Evolutionary conservation across 2,888 invertebrate genomes (phyloP), one percentile per base, ranked within the genome.

Genomic region (Ophioninae sp.): DNA sequence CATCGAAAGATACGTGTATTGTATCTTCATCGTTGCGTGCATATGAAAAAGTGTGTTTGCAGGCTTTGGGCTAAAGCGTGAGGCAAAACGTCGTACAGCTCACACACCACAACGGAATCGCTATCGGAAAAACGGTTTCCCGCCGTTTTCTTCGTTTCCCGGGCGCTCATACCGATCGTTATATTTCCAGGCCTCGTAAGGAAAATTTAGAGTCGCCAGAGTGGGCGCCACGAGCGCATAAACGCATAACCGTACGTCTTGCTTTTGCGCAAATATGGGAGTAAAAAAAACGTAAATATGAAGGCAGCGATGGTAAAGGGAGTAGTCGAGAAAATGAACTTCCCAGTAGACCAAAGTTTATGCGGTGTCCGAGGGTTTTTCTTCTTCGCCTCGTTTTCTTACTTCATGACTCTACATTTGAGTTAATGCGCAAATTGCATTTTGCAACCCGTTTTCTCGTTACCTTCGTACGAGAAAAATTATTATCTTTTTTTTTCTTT

Each of bases 121-220:
- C 61, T 85, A 81, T 85, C 82, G 85, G 77, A 81, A 86, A 74
- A 85, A 76, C 81, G 72, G 81, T 69, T 81, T 65, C 37, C 73
- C 80, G 80, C 69, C 61, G 72, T 23, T 51, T 72, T 72, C 13
- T 80, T 58, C 61, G 61, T 39, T 63, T 41, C 75, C 68, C 69
- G 17, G 13, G 51, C 51, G 51, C 2, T 3, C 44, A 44, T 44
- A 44, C 44, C 9, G 9, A 44, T 37, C 56, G 44, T 6, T 61
- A 44, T 22, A 39, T 88, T 85, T 83, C 85, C 79, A 82, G 86
- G 85, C 85, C 56, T 80, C 87, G 84, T 87, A 89, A 88, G 87
- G 87, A 86, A 89, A 90, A 90, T 90, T 90, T 90, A 89, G 87
- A 89, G 88, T 87, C 88, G 88, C 87, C 88, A 75, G 88, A 86